Conservation (phyloP, 1,140 invertebrate species). For the Tachypleus tridentatus region DNA sequence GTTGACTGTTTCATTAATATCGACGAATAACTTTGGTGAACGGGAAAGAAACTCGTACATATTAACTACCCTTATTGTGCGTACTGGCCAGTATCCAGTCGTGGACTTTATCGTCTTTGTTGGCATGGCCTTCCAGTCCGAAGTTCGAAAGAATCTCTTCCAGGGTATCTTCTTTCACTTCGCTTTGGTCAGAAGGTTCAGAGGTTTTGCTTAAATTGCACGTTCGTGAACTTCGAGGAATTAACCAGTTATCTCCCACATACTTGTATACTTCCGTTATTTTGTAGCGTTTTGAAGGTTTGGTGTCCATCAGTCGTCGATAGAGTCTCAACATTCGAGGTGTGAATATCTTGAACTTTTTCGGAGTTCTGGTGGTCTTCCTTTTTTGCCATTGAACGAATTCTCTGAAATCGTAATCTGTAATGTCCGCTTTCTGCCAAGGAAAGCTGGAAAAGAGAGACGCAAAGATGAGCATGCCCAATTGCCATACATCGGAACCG, state of each 20-base stretch:
- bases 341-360: conserved; percentile 47
- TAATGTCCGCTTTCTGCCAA: conserved; percentile 78
- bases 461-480: conserved; percentile 86
- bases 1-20: too few species aligned
- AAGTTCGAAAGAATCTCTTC: too few species aligned
- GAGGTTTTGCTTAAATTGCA: too few species aligned
- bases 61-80: too few species aligned
- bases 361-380: conserved; percentile 54
- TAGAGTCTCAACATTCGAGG: conserved; percentile 52
- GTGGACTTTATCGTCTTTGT: too few species aligned
- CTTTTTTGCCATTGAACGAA: conserved; percentile 57
- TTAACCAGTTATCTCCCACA: conserved; percentile 17
- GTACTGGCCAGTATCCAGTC: too few species aligned
- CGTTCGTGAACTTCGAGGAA: not conserved
- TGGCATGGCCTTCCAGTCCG: too few species aligned
- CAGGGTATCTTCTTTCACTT: too few species aligned
- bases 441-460: conserved; percentile 85
- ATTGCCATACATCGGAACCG: conserved; percentile 88
- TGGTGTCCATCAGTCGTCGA: conserved; percentile 55
- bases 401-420: conserved; percentile 38
- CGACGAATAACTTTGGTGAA: too few species aligned
- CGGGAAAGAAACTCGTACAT: too few species aligned
- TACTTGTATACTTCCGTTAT: conserved; percentile 48
- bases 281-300: conserved; percentile 53
- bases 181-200: too few species aligned